Conservation (phyloP, 2,797 vertebrate species). For the Molossus alvarezi region DNA sequence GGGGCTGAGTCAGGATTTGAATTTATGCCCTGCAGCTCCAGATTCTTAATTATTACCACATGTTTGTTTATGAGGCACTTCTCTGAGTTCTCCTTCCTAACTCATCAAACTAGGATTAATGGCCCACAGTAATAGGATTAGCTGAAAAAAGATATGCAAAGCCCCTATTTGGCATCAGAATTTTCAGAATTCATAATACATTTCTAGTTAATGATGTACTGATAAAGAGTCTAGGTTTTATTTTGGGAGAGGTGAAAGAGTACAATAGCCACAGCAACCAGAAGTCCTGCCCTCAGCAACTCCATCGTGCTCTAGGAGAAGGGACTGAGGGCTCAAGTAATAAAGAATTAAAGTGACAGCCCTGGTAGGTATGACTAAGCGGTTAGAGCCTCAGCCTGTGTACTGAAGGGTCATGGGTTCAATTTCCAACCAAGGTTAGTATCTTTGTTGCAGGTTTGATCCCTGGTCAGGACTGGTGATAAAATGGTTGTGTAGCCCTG, state of each 20-base stretch:
- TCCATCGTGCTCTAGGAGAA: background rate
- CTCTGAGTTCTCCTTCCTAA: conserved; percentile 17
- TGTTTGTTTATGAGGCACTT: background rate
- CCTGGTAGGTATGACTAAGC: too few species aligned
- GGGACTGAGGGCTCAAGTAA: background rate
- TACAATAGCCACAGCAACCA: conserved; percentile 33
- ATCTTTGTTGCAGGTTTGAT: too few species aligned
- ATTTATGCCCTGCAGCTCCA: background rate
- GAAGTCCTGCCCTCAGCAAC: conserved; percentile 22
- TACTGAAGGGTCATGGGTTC: too few species aligned
- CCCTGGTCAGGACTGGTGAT: background rate
- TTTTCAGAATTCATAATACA: conserved; percentile 27
- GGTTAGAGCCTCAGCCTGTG: too few species aligned
- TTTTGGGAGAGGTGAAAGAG: conserved; percentile 55
- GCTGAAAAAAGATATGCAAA: conserved; percentile 55
- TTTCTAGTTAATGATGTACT: conserved; percentile 43
- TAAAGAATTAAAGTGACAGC: conserved; percentile 57
- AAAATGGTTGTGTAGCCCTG: background rate
- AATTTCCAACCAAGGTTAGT: too few species aligned
- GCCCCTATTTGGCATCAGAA: background rate
- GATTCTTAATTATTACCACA: background rate
- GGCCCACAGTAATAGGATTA: background rate
- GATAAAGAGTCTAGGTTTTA: conserved; percentile 19
- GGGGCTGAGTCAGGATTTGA: background rate
- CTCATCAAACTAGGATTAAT: conserved; percentile 26